phyloP scores from a whole-genome alignment of 2,113 vertebrate genomes.

The Accipiter cooperii region DNA sequence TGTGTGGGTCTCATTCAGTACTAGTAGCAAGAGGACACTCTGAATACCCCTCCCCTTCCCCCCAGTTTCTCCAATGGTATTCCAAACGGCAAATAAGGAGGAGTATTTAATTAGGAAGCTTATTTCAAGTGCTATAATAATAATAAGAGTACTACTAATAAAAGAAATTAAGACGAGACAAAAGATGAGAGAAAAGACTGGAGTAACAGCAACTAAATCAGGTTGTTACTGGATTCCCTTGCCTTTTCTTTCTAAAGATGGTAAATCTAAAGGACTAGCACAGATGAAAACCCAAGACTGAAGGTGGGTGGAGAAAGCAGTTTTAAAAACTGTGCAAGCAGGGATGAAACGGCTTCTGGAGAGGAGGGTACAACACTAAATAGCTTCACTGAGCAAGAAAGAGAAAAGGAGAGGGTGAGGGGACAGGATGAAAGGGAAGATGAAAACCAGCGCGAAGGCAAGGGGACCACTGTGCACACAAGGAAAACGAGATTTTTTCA shows the following conservation, averaged over 20 bases:
- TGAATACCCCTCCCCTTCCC: not conserved
- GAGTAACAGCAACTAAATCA: not conserved
- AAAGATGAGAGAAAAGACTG: not conserved
- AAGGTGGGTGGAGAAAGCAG: constrained; percentile 6
- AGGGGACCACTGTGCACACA: not conserved
- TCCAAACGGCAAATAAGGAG: not conserved
- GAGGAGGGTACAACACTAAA: not conserved
- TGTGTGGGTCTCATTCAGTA: not conserved
- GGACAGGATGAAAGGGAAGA: not conserved
- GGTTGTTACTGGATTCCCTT: not conserved
- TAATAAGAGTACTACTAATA: not conserved
- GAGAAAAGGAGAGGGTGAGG: not conserved
- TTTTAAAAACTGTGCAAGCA: constrained; percentile 23
- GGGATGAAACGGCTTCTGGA: constrained; percentile 34
- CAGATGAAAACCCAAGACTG: not conserved
- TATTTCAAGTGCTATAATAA: not conserved
- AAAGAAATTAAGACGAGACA: not conserved
- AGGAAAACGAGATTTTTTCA: not conserved
- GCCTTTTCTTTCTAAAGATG: not conserved
- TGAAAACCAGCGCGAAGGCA: not conserved
- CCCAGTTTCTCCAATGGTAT: not conserved
- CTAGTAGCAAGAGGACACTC: not conserved
- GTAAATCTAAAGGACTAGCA: not conserved
- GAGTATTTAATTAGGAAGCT: not conserved
- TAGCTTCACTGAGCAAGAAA: not conserved